phyloP scores from a whole-genome alignment of 2,888 invertebrate species.

The Drosophila subquinaria region DNA sequence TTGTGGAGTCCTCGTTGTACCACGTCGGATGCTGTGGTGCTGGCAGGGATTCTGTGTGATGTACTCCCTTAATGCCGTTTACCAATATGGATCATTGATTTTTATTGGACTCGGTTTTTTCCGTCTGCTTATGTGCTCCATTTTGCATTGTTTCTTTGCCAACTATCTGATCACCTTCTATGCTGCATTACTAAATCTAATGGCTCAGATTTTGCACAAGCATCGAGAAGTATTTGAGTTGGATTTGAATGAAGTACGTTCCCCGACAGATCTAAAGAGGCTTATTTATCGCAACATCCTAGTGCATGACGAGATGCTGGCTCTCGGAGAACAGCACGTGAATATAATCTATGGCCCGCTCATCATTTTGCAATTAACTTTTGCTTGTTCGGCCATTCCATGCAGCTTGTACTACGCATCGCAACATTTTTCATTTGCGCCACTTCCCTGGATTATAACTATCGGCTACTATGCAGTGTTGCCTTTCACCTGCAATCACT shows the following conservation, averaged over 20 bases:
- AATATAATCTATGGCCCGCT: conserved; percentile 11
- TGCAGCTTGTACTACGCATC: neutral
- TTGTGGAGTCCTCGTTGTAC: neutral
- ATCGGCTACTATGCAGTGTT: neutral
- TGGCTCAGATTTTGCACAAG: conserved; percentile 6
- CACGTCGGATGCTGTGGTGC: conserved; percentile 7
- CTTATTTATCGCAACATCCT: neutral
- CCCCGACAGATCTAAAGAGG: neutral
- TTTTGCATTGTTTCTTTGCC: neutral
- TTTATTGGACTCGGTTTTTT: neutral
- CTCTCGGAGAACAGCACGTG: conserved; percentile 1
- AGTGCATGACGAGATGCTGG: conserved; percentile 1
- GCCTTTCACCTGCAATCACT: neutral
- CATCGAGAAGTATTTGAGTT: neutral
- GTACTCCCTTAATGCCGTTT: neutral
- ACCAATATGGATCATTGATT: neutral
- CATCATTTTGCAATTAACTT: neutral
- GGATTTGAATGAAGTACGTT: neutral
- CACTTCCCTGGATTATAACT: neutral
- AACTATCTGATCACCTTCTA: conserved; percentile 9
- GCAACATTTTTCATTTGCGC: neutral
- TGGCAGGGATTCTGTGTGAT: neutral
- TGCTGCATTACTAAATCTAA: neutral
- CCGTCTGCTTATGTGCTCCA: neutral
- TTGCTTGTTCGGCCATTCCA: neutral